Percentiles rank a stretch among this genome's conserved stretches.
Conservation (phyloP, 1,140 invertebrate species). For the Triops cancriformis region DNA sequence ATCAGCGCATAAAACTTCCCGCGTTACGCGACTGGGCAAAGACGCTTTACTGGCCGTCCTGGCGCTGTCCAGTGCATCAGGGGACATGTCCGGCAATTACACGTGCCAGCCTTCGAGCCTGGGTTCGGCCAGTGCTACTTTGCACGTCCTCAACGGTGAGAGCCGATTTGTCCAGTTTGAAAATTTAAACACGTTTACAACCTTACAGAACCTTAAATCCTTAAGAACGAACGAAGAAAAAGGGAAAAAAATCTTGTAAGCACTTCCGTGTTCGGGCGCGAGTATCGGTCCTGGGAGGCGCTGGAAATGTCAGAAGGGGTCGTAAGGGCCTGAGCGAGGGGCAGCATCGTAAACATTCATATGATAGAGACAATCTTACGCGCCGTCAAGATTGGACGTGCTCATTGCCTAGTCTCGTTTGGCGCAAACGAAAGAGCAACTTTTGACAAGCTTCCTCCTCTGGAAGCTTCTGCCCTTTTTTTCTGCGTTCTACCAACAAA, state of each 20-base stretch:
- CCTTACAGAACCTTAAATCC: no score
- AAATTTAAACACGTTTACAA: not conserved
- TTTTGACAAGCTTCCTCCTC: not conserved
- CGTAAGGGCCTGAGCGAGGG: not conserved
- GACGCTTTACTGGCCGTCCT: slow-evolving; percentile 24
- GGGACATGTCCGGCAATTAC: slow-evolving; percentile 26
- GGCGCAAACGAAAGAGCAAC: not conserved
- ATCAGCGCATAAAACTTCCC: slow-evolving; percentile 18
- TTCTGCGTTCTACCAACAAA: no score
- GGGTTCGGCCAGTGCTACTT: slow-evolving; percentile 24
- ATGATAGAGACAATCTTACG: slow-evolving; percentile 5
- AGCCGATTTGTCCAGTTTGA: not conserved
- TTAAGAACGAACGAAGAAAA: no score
- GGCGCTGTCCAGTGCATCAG: slow-evolving; percentile 19
- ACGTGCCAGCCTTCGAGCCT: slow-evolving; percentile 26
- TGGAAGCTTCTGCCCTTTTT: no score
- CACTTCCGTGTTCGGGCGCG: no score
- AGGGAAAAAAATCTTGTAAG: no score
- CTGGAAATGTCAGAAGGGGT: no score
- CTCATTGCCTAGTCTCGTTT: slow-evolving; percentile 9
- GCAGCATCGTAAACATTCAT: not conserved
- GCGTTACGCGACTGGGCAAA: slow-evolving; percentile 23
- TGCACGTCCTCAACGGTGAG: slow-evolving; percentile 29
- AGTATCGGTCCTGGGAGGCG: no score
- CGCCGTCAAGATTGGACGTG: slow-evolving; percentile 9